Evolutionary conservation across 2,888 invertebrate species (phyloP).

Genomic region (Drosophila merina): DNA sequence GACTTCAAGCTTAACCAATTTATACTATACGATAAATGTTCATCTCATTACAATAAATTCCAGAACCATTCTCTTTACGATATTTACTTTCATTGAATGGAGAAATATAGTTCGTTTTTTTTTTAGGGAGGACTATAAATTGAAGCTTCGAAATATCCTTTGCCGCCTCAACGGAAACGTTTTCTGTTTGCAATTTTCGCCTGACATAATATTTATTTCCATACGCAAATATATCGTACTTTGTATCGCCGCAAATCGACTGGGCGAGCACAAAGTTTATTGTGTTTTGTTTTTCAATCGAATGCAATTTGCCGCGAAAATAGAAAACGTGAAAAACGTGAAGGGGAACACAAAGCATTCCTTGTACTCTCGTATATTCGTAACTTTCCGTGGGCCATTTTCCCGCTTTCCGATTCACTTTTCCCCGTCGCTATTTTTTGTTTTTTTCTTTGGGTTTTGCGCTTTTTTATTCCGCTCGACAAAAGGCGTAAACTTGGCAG

Average conservation of each 20-base stretch:
- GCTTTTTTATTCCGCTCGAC: conserved; percentile 26
- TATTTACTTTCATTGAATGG: too few relatives aligned
- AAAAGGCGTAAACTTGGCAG: conserved; percentile 41
- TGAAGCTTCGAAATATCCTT: not conserved
- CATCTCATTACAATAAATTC: too few relatives aligned
- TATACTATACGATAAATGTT: too few relatives aligned
- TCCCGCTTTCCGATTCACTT: conserved; percentile 50
- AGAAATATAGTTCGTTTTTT: too few relatives aligned
- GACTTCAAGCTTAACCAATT: not conserved
- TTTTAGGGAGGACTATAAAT: too few relatives aligned
- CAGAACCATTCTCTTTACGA: too few relatives aligned
- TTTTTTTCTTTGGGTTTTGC: conserved; percentile 23
- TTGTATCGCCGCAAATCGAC: conserved; percentile 40
- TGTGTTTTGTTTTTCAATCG: conserved; percentile 30
- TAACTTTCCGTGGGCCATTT: conserved; percentile 42
- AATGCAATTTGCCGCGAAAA: conserved; percentile 43
- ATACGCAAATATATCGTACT: not conserved
- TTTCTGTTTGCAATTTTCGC: conserved; percentile 9
- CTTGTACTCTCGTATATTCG: conserved; percentile 10
- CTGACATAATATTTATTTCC: conserved; percentile 14
- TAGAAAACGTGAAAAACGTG: conserved; percentile 24
- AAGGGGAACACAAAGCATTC: conserved; percentile 20
- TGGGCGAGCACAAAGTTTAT: conserved; percentile 20
- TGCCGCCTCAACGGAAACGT: not conserved
- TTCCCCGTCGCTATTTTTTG: conserved; percentile 38